A percentile compares a stretch with the other conserved stretches of the same genome.
Evolutionary conservation across 37 sponge, comb jelly and placozoan species (phyloP).

Genomic region (Spongia lamella): DNA sequence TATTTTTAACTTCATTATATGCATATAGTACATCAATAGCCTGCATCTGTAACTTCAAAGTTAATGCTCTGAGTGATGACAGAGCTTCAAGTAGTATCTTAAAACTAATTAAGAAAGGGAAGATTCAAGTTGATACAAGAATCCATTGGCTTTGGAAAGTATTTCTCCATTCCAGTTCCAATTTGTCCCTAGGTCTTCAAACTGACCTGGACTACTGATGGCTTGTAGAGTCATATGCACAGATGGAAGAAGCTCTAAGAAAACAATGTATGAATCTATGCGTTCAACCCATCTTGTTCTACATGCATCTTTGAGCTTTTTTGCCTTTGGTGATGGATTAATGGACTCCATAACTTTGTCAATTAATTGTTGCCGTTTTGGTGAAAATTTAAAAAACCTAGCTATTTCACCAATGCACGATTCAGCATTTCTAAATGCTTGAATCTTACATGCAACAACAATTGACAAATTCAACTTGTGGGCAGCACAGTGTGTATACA

Average conservation of each 20-base stretch:
- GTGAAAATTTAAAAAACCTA: slow-evolving; percentile 46
- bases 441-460: slow-evolving; percentile 17
- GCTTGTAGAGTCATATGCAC: slow-evolving; percentile 31
- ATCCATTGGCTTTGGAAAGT: slow-evolving; percentile 59
- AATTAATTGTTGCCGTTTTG: slow-evolving; percentile 50
- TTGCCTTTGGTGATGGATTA: slow-evolving; percentile 3
- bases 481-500: slow-evolving; percentile 3
- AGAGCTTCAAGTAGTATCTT: slow-evolving; percentile 48
- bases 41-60: slow-evolving; percentile 59
- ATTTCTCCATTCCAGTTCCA: slow-evolving; percentile 73
- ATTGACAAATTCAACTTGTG: slow-evolving; percentile 9
- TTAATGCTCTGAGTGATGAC: slow-evolving; percentile 17
- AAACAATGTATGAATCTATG: slow-evolving; percentile 45
- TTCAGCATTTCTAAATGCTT: slow-evolving; percentile 46
- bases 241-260: slow-evolving; percentile 57
- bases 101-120: slow-evolving; percentile 49
- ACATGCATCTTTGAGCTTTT: slow-evolving; percentile 62
- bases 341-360: slow-evolving; percentile 29
- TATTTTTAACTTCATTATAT: slow-evolving; percentile 31
- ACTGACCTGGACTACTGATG: slow-evolving; percentile 45
- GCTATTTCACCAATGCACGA: slow-evolving; percentile 45
- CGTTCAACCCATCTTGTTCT: slow-evolving; percentile 59
- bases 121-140: slow-evolving; percentile 47
- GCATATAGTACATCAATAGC: slow-evolving; percentile 58
- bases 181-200: slow-evolving; percentile 27